A percentile compares a stretch with the other conserved stretches of the same genome.
These are phyloP conservation scores for Chelonus formosanus DNA, from an alignment of 2,888 invertebrate species.

Conservation along the genomic window DNA sequence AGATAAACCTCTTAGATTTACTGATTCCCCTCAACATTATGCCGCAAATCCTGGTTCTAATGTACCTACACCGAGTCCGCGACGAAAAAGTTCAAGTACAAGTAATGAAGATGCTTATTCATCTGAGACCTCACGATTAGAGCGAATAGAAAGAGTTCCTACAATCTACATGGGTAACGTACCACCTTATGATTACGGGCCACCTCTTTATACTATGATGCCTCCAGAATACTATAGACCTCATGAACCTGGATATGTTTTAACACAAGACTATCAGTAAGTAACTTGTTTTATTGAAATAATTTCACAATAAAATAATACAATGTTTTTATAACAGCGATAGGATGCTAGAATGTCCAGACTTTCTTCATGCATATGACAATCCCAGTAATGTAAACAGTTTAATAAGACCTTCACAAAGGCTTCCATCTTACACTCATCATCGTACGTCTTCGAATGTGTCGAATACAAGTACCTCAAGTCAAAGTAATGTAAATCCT, in stretches of 20 bases:
- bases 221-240: conserved; percentile 55
- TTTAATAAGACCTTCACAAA: conserved; percentile 57
- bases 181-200: conserved; percentile 56
- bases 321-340: conserved; percentile 44
- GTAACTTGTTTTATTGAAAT: conserved; percentile 33
- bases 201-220: conserved; percentile 55
- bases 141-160: conserved; percentile 56
- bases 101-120: conserved; percentile 73
- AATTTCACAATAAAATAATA: no score
- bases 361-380: conserved; percentile 68
- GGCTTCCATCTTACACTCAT: conserved; percentile 69
- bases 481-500: conserved; percentile 71
- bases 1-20: conserved; percentile 74
- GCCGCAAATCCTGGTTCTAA: conserved; percentile 67
- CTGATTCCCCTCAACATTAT: conserved; percentile 79
- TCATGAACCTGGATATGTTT: conserved; percentile 55
- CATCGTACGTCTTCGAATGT: conserved; percentile 69
- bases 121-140: conserved; percentile 50
- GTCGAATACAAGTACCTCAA: conserved; percentile 71
- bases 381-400: conserved; percentile 67
- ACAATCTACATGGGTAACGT: conserved; percentile 57
- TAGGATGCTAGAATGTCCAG: conserved; percentile 58
- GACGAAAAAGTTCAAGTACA: conserved; percentile 77
- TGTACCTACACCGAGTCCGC: conserved; percentile 74
- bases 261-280: conserved; percentile 58